Evolutionary conservation across 2,888 invertebrate genomes (phyloP).

Genomic region (Formica aserva): DNA sequence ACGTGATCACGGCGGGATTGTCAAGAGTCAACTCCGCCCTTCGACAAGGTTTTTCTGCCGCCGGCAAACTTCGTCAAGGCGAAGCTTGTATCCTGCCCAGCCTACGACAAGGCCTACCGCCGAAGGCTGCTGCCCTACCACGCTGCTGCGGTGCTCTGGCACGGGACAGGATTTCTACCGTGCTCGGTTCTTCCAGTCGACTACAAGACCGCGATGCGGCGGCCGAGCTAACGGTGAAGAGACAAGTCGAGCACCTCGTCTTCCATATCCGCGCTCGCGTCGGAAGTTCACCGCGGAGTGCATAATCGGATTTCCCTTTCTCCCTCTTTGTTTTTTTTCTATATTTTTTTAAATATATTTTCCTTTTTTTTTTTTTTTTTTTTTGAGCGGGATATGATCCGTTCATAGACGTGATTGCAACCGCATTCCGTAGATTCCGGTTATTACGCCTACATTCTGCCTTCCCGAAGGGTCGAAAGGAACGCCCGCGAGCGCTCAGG

Average conservation of each 20-base stretch:
- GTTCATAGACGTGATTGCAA: constrained; percentile 7
- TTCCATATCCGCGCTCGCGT: constrained; percentile 32
- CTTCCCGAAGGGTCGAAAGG: not conserved
- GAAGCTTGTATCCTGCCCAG: constrained; percentile 21
- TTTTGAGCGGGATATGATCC: not conserved
- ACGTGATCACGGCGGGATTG: not conserved
- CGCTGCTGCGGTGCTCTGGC: constrained; percentile 27
- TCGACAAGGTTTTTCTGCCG: constrained; percentile 35
- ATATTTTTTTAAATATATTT: not conserved
- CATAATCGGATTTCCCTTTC: constrained; percentile 5
- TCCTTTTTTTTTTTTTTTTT: not conserved
- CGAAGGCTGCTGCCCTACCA: constrained; percentile 61
- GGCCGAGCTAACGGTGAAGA: constrained; percentile 68
- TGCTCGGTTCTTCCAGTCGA: constrained; percentile 71
- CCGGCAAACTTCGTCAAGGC: constrained; percentile 24
- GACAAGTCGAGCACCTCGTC: constrained; percentile 15
- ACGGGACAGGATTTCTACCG: constrained; percentile 66
- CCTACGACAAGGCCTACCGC: constrained; percentile 26
- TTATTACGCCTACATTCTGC: not conserved
- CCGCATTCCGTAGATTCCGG: constrained; percentile 34
- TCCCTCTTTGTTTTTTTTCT: not conserved
- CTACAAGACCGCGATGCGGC: constrained; percentile 71
- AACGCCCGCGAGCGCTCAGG: constrained; percentile 14
- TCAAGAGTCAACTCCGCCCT: constrained; percentile 47
- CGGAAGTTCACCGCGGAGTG: not conserved